These are phyloP conservation scores for Meghimatium bilineatum DNA, from an alignment of 2,888 invertebrate genomes.

Conservation along the genomic window DNA sequence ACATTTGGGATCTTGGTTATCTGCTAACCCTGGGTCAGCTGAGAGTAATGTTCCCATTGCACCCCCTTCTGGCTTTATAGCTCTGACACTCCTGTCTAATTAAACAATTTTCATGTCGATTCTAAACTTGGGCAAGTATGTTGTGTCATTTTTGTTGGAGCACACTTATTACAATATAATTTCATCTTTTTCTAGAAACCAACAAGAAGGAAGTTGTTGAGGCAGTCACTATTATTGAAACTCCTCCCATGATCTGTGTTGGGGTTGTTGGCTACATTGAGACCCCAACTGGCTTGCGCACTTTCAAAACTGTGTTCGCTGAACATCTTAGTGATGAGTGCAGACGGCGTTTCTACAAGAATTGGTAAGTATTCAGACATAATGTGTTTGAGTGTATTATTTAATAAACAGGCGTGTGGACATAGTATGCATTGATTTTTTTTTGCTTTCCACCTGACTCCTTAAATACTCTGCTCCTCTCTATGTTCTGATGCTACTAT, in stretches of 20 bases:
- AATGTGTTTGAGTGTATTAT: too few relatives aligned
- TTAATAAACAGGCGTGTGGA: too few relatives aligned
- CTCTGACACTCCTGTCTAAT: too few relatives aligned
- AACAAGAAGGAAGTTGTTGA: slow-evolving; percentile 99
- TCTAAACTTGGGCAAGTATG: too few relatives aligned
- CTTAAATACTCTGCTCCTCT: slow-evolving; percentile 52
- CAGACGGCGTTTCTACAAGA: slow-evolving; percentile 99
- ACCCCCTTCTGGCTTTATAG: too few relatives aligned
- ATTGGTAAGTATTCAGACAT: slow-evolving; percentile 86
- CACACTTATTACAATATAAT: too few relatives aligned
- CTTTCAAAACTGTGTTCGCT: slow-evolving; percentile 97
- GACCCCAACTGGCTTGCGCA: slow-evolving; percentile 97
- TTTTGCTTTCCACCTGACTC: slow-evolving; percentile 15
- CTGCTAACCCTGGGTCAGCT: too few relatives aligned
- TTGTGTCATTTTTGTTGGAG: too few relatives aligned
- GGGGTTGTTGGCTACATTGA: slow-evolving; percentile 99
- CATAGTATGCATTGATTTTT: too few relatives aligned
- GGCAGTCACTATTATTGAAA: slow-evolving; percentile 97
- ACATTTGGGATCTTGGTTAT: too few relatives aligned
- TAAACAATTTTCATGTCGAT: too few relatives aligned
- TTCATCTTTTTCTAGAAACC: slow-evolving; percentile 90
- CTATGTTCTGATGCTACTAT: slow-evolving; percentile 26
- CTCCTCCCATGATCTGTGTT: slow-evolving; percentile 98
- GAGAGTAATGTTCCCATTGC: too few relatives aligned
- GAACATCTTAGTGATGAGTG: slow-evolving; percentile 99